These are phyloP conservation scores for Aurelia aurita complex sp. Pacific DNA, from an alignment of 30 jellyfish, hydroid and myxozoan species.

Conservation along the genomic window DNA sequence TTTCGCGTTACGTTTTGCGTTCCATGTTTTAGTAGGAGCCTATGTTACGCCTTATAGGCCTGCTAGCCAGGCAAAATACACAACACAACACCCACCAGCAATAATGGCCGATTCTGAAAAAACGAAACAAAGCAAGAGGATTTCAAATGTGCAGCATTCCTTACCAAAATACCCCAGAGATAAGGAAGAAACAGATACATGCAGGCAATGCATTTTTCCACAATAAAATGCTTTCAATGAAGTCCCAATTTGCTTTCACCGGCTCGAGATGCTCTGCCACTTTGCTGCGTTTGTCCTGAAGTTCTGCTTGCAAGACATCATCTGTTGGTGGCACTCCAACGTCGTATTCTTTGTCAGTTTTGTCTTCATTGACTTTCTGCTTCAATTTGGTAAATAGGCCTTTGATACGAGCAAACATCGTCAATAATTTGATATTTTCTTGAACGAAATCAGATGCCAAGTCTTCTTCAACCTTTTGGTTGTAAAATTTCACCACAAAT, in stretches of 20 bases:
- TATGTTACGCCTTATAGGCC: too few species aligned
- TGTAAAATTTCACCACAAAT: too few species aligned
- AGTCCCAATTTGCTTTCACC: slow-evolving; percentile 56
- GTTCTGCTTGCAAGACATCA: slow-evolving; percentile 17
- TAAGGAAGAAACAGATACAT: slow-evolving; percentile 55
- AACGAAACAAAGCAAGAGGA: too few species aligned
- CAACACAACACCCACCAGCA: too few species aligned
- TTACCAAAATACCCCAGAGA: slow-evolving; percentile 64
- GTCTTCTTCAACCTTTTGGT: too few species aligned
- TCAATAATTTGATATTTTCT: neutral
- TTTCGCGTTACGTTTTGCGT: too few species aligned
- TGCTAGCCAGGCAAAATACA: too few species aligned
- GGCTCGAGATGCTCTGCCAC: slow-evolving; percentile 64
- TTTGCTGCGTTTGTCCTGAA: slow-evolving; percentile 35
- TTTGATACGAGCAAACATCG: slow-evolving; percentile 32
- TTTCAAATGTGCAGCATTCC: neutral
- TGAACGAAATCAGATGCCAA: too few species aligned
- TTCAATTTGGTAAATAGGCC: slow-evolving; percentile 1
- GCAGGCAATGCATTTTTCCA: slow-evolving; percentile 68
- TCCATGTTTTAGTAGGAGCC: too few species aligned
- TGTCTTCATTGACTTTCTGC: slow-evolving; percentile 12
- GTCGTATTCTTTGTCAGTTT: slow-evolving; percentile 2
- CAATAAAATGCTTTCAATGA: slow-evolving; percentile 43
- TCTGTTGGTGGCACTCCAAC: slow-evolving; percentile 40
- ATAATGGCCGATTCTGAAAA: too few species aligned